Conservation (phyloP, 2,797 vertebrate species). For the Luscinia luscinia region DNA sequence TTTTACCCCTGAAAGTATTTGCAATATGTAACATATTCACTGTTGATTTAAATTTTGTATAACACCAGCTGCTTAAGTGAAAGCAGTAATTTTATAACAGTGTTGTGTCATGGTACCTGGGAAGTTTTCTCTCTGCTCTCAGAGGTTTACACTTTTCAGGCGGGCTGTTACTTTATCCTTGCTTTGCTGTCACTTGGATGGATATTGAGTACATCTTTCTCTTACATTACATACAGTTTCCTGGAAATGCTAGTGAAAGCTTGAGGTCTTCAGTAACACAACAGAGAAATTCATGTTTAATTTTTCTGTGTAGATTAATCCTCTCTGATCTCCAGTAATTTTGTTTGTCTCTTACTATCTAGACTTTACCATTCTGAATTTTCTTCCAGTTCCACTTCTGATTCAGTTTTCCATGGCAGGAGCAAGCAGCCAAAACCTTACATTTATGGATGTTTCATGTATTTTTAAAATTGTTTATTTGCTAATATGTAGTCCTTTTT, state of each 20-base stretch:
- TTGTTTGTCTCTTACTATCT: not conserved
- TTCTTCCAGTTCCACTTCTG: not conserved
- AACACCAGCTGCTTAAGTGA: not conserved
- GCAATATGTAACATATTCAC: not conserved
- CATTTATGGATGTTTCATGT: not conserved
- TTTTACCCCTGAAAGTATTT: not conserved
- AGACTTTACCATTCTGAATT: not conserved
- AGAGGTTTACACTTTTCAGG: not conserved
- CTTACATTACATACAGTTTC: not conserved
- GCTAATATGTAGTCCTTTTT: not conserved
- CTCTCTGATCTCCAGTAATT: not conserved
- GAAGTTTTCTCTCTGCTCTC: not conserved
- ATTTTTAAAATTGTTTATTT: not conserved
- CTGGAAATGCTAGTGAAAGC: not conserved
- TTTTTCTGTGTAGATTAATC: not conserved
- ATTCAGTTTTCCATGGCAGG: not conserved
- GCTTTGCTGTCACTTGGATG: not conserved
- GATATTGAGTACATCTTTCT: not conserved
- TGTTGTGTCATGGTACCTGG: not conserved
- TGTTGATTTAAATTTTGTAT: not conserved
- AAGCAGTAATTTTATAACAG: not conserved
- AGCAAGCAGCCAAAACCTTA: not conserved
- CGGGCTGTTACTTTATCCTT: not conserved
- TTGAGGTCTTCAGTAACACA: not conserved
- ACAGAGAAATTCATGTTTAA: not conserved